A percentile compares a stretch with the other conserved stretches of the same genome.
Conservation (phyloP, 2,888 invertebrate genomes). For the Myopa tessellatipennis region DNA sequence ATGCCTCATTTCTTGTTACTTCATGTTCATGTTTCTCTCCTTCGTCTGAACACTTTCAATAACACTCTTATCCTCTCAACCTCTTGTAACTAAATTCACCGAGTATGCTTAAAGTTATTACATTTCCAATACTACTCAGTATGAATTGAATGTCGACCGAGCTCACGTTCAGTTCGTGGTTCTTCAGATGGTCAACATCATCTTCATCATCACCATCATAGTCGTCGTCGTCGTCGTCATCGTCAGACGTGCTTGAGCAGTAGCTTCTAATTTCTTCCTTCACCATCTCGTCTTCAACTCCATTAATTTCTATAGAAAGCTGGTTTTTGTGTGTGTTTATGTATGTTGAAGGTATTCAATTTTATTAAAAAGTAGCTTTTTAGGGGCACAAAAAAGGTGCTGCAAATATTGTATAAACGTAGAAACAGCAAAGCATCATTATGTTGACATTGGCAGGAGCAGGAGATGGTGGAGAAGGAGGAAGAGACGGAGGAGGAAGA, state of each 20-base stretch:
- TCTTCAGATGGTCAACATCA: slow-evolving; percentile 16
- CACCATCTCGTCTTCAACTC: background rate
- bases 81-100: slow-evolving; percentile 62
- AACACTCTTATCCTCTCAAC: background rate
- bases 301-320: background rate
- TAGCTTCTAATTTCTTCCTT: slow-evolving; percentile 9
- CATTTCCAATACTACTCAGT: slow-evolving; percentile 30
- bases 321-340: background rate
- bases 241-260: slow-evolving; percentile 33
- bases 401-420: background rate
- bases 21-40: background rate
- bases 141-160: slow-evolving; percentile 40
- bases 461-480: background rate
- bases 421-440: background rate
- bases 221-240: background rate
- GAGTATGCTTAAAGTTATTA: slow-evolving; percentile 60
- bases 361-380: slow-evolving; percentile 27
- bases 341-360: slow-evolving; percentile 17
- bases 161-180: slow-evolving; percentile 38
- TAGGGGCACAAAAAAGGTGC: slow-evolving; percentile 25
- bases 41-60: background rate
- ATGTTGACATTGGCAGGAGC: too few species aligned
- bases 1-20: slow-evolving; percentile 16
- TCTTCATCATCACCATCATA: background rate
- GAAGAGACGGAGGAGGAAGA: background rate